Conservation (phyloP, 2,888 invertebrate species). For the Acrobasis suavella region DNA sequence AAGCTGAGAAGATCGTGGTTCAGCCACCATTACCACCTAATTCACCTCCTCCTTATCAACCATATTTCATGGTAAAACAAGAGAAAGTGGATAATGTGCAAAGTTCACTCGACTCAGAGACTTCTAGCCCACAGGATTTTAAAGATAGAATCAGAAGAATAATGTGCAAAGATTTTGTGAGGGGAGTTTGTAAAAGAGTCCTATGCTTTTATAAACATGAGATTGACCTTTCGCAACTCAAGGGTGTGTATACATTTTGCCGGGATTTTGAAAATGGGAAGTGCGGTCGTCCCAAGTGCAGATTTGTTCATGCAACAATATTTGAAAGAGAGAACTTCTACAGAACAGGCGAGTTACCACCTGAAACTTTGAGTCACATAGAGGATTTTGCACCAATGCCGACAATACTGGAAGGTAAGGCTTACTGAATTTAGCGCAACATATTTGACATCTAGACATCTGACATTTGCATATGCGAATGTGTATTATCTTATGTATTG, state of each 20-base stretch:
- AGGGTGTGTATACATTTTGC: slow-evolving; percentile 61
- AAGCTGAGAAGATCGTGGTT: slow-evolving; percentile 20
- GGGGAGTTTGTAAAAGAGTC: slow-evolving; percentile 57
- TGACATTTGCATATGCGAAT: too few species aligned
- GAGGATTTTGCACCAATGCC: neutral
- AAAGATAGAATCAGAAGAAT: neutral
- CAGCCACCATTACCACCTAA: slow-evolving; percentile 54
- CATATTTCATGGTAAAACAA: slow-evolving; percentile 40
- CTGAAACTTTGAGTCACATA: slow-evolving; percentile 34
- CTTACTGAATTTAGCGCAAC: too few species aligned
- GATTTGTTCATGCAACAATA: slow-evolving; percentile 33
- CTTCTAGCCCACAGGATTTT: neutral
- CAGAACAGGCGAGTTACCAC: slow-evolving; percentile 43
- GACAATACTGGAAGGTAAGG: neutral
- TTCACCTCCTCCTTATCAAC: slow-evolving; percentile 49
- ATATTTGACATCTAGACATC: too few species aligned
- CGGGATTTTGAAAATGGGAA: slow-evolving; percentile 57
- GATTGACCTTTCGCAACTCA: slow-evolving; percentile 51
- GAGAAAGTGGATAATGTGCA: slow-evolving; percentile 49
- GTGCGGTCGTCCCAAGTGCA: slow-evolving; percentile 45
- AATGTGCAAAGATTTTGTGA: slow-evolving; percentile 61
- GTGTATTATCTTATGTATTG: too few species aligned
- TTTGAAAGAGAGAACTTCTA: slow-evolving; percentile 32
- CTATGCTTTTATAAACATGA: slow-evolving; percentile 57
- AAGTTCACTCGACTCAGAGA: neutral